These are phyloP conservation scores for Dasypolia templi DNA, from an alignment of 2,888 invertebrate species.

Conservation along the genomic window DNA sequence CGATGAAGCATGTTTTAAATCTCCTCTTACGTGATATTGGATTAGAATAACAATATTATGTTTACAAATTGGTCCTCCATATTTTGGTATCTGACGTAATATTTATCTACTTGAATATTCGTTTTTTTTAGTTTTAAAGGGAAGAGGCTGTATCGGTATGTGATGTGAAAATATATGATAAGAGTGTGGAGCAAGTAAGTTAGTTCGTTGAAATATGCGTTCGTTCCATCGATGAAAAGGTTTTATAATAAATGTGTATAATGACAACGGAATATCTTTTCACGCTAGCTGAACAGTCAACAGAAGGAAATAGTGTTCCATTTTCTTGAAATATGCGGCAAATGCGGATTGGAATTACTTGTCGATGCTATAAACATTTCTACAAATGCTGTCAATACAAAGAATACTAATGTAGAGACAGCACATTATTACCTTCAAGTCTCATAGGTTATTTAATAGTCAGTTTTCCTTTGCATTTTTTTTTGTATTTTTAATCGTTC, in stretches of 20 bases:
- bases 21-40: neutral
- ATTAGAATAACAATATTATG: neutral
- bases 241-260: constrained; percentile 23
- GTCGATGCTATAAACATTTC: constrained; percentile 23
- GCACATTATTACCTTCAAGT: neutral
- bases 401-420: neutral
- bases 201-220: too few relatives aligned
- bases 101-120: too few relatives aligned
- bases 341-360: constrained; percentile 34
- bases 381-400: neutral
- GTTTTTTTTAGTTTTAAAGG: too few relatives aligned
- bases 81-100: too few relatives aligned
- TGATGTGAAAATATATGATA: too few relatives aligned
- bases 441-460: neutral
- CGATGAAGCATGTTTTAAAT: constrained; percentile 20
- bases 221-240: constrained; percentile 3
- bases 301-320: constrained; percentile 37
- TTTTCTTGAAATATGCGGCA: constrained; percentile 38
- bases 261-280: constrained; percentile 28
- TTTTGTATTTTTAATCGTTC: neutral
- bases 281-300: constrained; percentile 29
- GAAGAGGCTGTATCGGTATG: too few relatives aligned
- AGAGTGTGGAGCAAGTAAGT: too few relatives aligned
- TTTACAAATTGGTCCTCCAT: neutral
- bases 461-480: neutral